Evolutionary conservation across 92 coral and sea anemone species (phyloP), one percentile per base, ranked within the genome.

Genomic region (Meandrina meandrites): DNA sequence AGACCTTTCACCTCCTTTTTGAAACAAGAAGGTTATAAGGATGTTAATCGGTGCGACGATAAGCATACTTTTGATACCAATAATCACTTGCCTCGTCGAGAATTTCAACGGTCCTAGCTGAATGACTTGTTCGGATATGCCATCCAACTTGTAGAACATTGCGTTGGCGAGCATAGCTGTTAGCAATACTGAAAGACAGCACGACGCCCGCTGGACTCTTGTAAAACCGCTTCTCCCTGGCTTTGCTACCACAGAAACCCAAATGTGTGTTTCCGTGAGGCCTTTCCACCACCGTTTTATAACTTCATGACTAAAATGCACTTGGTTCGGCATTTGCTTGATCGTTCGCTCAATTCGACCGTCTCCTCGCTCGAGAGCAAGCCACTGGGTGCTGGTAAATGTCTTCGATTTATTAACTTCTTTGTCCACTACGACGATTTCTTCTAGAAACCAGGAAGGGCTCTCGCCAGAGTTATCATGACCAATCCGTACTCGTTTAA

Each of bases 151-250:
- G 60, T 93, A 91, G 58, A 93, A 93, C 96, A 93, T 91, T n/a
- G 96, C 96, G 80, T 93, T 93, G 40, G 94, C 88, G 19, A 93
- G 71, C 96, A 93, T 93, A n/a, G 93, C 94, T 24, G 94, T 87
- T 32, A 88, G 78, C 71, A 93, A 68, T 22, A 93, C 47, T 4
- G 94, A 91, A 32, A 93, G 84, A 51, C 94, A 93, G 64, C 96
- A 93, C 8, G 96, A 87, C 8, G 90, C 89, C 1, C 96, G 94
- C 77, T 93, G 96, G 17, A 91, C 94, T 58, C 96, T 80, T 32
- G 91, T 86, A 66, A 93, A 93, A 30, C 67, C 73, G 48, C 77
- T 89, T 60, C 68, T 82, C 30, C 91, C 86, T 34, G 84, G 58
- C 88, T 86, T 91, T 15, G 94, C 83, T 17, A 80, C 60, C 62